Base-by-base conservation (phyloP, 2,888 invertebrate species). In the Sisyra terminalis region DNA sequence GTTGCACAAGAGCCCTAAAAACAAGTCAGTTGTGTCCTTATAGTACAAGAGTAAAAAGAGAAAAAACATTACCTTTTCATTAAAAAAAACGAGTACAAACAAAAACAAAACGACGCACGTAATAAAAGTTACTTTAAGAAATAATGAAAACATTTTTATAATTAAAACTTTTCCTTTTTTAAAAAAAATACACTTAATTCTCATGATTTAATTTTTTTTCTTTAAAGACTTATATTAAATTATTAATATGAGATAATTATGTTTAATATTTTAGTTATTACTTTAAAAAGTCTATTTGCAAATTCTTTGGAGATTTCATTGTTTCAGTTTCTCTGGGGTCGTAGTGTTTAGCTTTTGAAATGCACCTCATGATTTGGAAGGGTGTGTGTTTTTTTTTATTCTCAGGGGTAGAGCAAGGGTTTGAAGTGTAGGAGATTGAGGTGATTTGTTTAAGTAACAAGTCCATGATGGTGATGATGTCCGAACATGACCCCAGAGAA, bases 401-500 rank as follows among this genome's bases (percentile, higher is more conserved):
- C 7, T 24, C 3, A 24, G 67, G 66, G 66, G 66, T 65, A 58
- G 45, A 47, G 46, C 48, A 41, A 40, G 44, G 51, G 51, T 57
- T 24, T 24, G 24, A 24, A 24, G 24, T 24, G 3, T 24, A 24
- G 7, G 24, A 24, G 7, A 7, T 24, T 24, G 24, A 68, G 24
- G 24, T 24, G 24, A 24, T 24, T 24, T 24, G 73, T 73, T 29
- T 45, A 39, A 35, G 44, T 36, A 32, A 42, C 42, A 41, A 42
- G 43, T 42, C 43, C 43, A 58, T 70, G 63, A 67, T 75, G 76
- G 67, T 75, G 76, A 66, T 75, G 73, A 65, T 82, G 75, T 68
- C 83, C 78, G 53, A 71, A 65, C 50, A 69, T 70, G 57, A 78
- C 78, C 77, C 81, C 82, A 72, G 82, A 79, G 76, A 80, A 81